phyloP scores from a whole-genome alignment of 1,140 invertebrate species.

The Drosophila nikananu region DNA sequence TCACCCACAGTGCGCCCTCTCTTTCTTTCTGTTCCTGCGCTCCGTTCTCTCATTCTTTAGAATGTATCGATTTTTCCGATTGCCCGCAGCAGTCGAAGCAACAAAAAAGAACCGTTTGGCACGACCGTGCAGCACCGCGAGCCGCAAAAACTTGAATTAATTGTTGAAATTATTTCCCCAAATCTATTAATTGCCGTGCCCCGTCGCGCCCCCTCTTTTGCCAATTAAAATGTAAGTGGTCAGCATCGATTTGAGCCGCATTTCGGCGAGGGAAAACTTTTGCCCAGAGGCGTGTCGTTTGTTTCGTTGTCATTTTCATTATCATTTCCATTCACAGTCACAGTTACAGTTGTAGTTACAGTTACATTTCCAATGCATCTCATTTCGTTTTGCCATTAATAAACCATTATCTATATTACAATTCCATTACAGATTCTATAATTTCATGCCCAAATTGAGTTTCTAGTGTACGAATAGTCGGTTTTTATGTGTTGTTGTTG shows the following conservation, averaged over 20 bases:
- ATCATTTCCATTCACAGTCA: constrained; percentile 29
- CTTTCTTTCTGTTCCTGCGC: constrained; percentile 21
- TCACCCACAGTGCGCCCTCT: constrained; percentile 10
- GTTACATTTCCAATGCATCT: constrained; percentile 40
- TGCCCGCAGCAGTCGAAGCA: constrained; percentile 45
- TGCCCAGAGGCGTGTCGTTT: constrained; percentile 34
- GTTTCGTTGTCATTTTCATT: constrained; percentile 22
- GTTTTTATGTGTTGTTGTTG: constrained; percentile 29
- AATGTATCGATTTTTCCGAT: constrained; percentile 73
- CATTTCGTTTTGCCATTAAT: constrained; percentile 43
- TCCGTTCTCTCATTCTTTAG: constrained; percentile 23
- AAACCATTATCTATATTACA: constrained; percentile 67
- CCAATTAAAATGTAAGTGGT: constrained; percentile 30
- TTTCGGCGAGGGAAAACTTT: constrained; percentile 2
- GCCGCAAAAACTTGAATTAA: constrained; percentile 27
- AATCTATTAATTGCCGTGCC: constrained; percentile 21
- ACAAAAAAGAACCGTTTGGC: constrained; percentile 25
- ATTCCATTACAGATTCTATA: constrained; percentile 76
- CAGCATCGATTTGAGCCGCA: constrained; percentile 9
- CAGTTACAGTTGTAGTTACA: not conserved
- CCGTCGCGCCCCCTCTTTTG: not conserved
- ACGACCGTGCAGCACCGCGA: constrained; percentile 22
- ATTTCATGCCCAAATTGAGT: constrained; percentile 53
- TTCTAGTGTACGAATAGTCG: constrained; percentile 32
- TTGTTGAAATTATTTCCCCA: constrained; percentile 24